Evolutionary conservation across 2,888 invertebrate species (phyloP), one percentile per base, ranked within the genome.

Genomic region (Eremobia ochroleuca): DNA sequence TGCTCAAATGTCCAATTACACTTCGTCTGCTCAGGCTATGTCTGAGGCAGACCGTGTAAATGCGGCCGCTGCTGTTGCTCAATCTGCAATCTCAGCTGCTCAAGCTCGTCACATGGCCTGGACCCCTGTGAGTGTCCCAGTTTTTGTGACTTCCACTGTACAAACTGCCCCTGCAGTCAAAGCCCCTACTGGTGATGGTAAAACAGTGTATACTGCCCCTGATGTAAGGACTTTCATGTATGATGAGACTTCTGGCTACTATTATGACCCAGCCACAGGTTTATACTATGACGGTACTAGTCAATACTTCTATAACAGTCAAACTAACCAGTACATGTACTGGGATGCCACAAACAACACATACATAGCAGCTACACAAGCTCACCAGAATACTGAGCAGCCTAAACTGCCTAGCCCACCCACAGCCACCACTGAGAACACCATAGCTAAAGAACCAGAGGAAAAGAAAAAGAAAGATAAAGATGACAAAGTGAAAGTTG

Each of bases 271-370:
- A 0, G 97, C 97, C 2, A 99, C 99, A 1, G 99, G 99, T 0
- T 97, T 99, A 28, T 99, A 99, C 94, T 99, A 99, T 93, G 99
- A 99, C 97, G 98, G 99, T 0, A 98, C 98, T 89, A 99, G 99
- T 4, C 99, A 98, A 92, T 99, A 99, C 95, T 99, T 99, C 94
- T 99, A 98, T 96, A 99, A 99, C 94, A 98, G 98, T 89, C 98
- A 98, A 87, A 98, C 98, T 0, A 98, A 98, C 87, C 98, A 99
- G 92, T 99, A 99, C 94, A 97, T 99, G 92, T 99, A 99, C 92
- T 99, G 99, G 99, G 99, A 99, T 95, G 97, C 98, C 1, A 97
- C 98, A 0, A 97, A 97, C 61, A 97, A 97, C 79, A 98, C 98
- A 0, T 98, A 98, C 88, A 94, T 97, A 37, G 95, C 97, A 31